A percentile compares a stretch with the other conserved stretches of the same genome.
Evolutionary conservation across 37 sponge, comb jelly and placozoan genomes (phyloP).

Genomic region (Petrosia ficiformis): DNA sequence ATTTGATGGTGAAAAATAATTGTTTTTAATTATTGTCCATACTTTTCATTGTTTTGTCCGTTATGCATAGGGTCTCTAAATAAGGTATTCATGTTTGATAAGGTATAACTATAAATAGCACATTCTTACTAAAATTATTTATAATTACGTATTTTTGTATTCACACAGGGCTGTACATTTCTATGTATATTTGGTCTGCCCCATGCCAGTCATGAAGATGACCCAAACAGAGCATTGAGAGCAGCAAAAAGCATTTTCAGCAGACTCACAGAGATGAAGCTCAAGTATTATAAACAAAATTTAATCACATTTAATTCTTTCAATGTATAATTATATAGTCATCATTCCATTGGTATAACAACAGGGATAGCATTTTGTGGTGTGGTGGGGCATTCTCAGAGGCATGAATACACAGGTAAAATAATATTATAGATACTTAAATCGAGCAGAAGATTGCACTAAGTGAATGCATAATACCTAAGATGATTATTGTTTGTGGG

Average conservation of each 20-base stretch:
- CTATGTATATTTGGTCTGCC: conserved; percentile 94
- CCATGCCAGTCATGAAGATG: conserved; percentile 84
- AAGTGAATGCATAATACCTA: too few relatives aligned
- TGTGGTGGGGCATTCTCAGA: conserved; percentile 88
- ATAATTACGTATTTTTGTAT: background rate
- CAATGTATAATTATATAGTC: background rate
- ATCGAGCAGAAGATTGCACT: too few relatives aligned
- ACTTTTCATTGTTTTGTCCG: background rate
- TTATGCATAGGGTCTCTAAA: conserved; percentile 83
- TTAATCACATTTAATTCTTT: too few relatives aligned
- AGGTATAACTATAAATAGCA: conserved; percentile 25
- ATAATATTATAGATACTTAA: too few relatives aligned
- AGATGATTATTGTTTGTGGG: too few relatives aligned
- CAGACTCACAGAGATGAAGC: conserved; percentile 18
- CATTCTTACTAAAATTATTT: background rate
- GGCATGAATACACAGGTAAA: conserved; percentile 96
- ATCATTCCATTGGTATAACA: conserved; percentile 83
- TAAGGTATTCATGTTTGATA: conserved; percentile 96
- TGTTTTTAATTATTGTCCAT: conserved; percentile 7
- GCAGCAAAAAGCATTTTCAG: conserved; percentile 70
- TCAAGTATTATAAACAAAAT: conserved; percentile 24
- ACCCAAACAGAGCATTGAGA: conserved; percentile 66
- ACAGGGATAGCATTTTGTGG: conserved; percentile 95
- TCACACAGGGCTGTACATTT: conserved; percentile 82
- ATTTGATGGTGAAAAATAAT: conserved; percentile 39